phyloP scores from a whole-genome alignment of 2,797 vertebrate genomes.

The Sebastes steindachneri region DNA sequence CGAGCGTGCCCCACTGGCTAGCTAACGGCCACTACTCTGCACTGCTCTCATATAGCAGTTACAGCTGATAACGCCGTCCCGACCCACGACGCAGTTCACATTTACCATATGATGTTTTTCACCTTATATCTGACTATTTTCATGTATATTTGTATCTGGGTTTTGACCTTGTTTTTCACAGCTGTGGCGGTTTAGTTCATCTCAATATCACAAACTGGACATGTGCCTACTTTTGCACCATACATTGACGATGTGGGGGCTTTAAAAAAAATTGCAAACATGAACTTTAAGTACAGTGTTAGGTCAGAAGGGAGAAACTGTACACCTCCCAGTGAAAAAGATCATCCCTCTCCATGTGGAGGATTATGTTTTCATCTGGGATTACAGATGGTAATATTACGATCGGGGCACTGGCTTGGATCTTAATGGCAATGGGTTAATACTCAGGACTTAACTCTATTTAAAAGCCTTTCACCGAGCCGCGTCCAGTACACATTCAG shows the following conservation, averaged over 20 bases:
- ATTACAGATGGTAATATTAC: slow-evolving; percentile 80
- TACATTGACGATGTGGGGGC: not conserved
- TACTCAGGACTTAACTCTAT: slow-evolving; percentile 68
- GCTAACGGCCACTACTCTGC: too few relatives aligned
- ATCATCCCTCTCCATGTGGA: slow-evolving; percentile 68
- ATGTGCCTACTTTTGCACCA: not conserved
- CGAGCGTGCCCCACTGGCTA: too few relatives aligned
- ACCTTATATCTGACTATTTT: not conserved
- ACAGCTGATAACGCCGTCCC: too few relatives aligned
- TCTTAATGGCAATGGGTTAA: slow-evolving; percentile 77
- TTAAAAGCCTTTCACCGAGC: slow-evolving; percentile 74
- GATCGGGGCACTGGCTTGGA: slow-evolving; percentile 39
- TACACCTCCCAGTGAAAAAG: slow-evolving; percentile 60
- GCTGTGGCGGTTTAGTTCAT: not conserved
- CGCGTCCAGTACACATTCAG: slow-evolving; percentile 39
- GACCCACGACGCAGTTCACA: too few relatives aligned
- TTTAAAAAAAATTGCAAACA: slow-evolving; percentile 24
- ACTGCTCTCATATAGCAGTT: too few relatives aligned
- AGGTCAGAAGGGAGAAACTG: slow-evolving; percentile 29
- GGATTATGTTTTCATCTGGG: slow-evolving; percentile 86
- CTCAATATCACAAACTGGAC: not conserved
- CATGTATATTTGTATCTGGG: not conserved
- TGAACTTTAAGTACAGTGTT: slow-evolving; percentile 38
- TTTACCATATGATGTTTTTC: not conserved
- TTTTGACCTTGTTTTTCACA: not conserved